phyloP scores from a whole-genome alignment of 2,888 invertebrate species.

The Cremastobaeus sp. region DNA sequence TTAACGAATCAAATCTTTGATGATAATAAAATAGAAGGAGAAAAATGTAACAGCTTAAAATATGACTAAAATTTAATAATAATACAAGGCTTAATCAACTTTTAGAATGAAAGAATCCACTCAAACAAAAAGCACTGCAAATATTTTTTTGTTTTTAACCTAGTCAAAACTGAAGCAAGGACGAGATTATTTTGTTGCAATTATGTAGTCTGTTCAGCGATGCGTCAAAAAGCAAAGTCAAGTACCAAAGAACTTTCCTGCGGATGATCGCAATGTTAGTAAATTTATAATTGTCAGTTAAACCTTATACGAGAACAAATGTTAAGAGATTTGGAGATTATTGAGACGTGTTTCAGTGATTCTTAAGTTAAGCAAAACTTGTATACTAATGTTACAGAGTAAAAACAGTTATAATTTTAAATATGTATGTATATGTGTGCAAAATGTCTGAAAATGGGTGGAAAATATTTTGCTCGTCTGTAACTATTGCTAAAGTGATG shows the following conservation, averaged over 20 bases:
- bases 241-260: constrained; percentile 66
- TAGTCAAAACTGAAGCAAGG: no score
- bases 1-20: no score
- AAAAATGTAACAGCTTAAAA: no score
- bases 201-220: constrained; percentile 50
- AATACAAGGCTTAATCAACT: no score
- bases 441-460: no score
- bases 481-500: no score
- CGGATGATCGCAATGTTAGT: constrained; percentile 27
- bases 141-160: no score
- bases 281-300: constrained; percentile 30
- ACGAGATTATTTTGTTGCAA: constrained; percentile 29
- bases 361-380: constrained; percentile 14
- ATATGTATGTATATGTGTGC: constrained; percentile 13
- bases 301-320: constrained; percentile 31
- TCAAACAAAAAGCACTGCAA: no score
- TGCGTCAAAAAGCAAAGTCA: constrained; percentile 60
- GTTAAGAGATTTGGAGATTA: constrained; percentile 28
- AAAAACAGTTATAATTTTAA: constrained; percentile 37
- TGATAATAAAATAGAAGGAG: no score
- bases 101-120: no score
- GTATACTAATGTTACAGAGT: constrained; percentile 28
- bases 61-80: no score
- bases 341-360: constrained; percentile 26
- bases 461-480: no score